Base-by-base conservation (phyloP, 1,140 invertebrate genomes). In the Pogonomyrmex californicus region DNA sequence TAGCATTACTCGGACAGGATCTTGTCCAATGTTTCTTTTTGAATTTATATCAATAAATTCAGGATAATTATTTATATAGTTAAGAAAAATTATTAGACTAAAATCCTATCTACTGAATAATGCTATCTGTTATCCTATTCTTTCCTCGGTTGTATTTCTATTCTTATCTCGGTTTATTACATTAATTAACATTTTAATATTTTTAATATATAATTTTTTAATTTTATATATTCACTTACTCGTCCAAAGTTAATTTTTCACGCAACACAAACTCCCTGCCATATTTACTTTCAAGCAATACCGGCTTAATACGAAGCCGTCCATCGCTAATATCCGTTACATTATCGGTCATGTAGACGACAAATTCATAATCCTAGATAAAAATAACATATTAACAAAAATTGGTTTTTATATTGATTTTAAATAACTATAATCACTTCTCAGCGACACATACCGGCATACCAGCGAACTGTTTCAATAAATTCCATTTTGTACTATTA, bases 361-460 rank as follows among this genome's bases (percentile, higher is more conserved):
- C 96, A 93, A 98, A 98, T 87, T 98, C 97, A 92, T 95, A 96
- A 91, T 96, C 96, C 96, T 96, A 63, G 70, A 86, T 23, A 66
- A 60, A 63, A 49, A 75, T n/a, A 75, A 2, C 14, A 30, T 47
- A 2, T 66, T 47, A 38, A 70, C 1, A 7, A 70, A 51, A 70
- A 70, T 9, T 4, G 4, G 14, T 17, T 56, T 17, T 14, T 23
- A 23, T 23, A 23, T 23, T 23, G 23, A 23, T 23, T 44, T 17
- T 68, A 7, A 47, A 68, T 44, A 23, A 12, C 12, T 23, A 54
- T 54, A 10, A 54, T 54, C 10, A 54, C n/a, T n/a, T 56, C 0
- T 56, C 2, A 44, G 2, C 3, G 0, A 14, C 44, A 87, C 86
- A 85, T 91, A 95, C 94, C 73, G 94, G 94, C 5, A 68, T 6